Percentiles rank a stretch among this genome's conserved stretches.
Conservation (phyloP, 2,113 vertebrate species). For the Pseudonaja textilis region DNA sequence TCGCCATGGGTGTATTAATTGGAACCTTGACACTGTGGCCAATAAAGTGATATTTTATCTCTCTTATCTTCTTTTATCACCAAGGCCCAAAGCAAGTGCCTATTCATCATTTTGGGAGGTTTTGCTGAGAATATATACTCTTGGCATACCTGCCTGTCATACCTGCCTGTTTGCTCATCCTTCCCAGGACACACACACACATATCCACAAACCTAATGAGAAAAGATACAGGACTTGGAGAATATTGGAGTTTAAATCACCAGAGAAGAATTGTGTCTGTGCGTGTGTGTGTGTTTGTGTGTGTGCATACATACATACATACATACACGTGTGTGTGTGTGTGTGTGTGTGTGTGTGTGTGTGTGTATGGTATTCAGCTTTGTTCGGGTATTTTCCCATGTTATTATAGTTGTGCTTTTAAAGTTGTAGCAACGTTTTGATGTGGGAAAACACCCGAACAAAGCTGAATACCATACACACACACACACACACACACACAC, state of each 20-base stretch:
- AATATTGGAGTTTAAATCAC: background rate
- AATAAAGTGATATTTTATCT: background rate
- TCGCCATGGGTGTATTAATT: no score
- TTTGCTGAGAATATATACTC: background rate
- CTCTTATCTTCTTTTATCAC: background rate
- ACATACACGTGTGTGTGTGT: no score
- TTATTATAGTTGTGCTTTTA: no score
- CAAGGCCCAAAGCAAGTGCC: background rate
- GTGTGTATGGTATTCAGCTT: no score
- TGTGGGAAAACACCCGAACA: no score
- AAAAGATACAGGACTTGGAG: background rate
- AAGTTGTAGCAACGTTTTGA: no score
- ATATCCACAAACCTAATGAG: background rate
- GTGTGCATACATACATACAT: no score
- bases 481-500: rapidly evolving
- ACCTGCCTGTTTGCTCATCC: background rate
- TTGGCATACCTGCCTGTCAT: background rate
- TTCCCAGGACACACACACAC: background rate
- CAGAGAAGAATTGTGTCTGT: background rate
- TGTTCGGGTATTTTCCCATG: no score
- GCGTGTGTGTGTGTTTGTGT: no score
- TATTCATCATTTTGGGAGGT: background rate
- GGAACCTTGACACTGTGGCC: no score
- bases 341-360: no score
- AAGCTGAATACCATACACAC: no score